Conservation (phyloP, 2,113 vertebrate genomes). For the Variabilichromis moorii region DNA sequence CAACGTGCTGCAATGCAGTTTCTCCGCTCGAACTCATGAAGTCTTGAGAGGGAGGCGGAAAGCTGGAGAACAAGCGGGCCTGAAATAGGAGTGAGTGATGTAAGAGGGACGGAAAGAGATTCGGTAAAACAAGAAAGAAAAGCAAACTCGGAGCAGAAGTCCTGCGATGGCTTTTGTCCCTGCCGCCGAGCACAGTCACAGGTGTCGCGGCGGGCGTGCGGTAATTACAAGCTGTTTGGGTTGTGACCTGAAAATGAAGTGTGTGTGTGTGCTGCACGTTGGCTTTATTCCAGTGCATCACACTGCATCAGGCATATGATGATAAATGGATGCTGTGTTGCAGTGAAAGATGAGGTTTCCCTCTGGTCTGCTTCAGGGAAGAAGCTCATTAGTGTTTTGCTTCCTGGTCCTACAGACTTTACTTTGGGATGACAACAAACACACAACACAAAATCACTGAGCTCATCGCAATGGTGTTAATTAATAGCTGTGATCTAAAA, state of each 20-base stretch:
- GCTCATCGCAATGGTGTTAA: neutral
- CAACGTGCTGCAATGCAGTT: neutral
- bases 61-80: neutral
- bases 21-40: neutral
- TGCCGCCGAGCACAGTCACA: neutral
- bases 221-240: neutral
- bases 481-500: neutral
- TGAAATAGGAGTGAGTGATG: neutral
- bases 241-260: neutral
- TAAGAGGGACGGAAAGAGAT: neutral
- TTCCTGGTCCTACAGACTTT: neutral
- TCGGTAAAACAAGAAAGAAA: neutral
- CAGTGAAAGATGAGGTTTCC: neutral
- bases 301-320: neutral
- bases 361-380: neutral
- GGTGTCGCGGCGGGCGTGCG: neutral
- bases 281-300: neutral
- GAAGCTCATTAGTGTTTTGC: neutral
- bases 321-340: neutral
- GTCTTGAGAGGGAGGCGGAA: neutral
- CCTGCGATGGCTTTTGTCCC: neutral
- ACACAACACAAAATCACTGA: neutral
- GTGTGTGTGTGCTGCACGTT: neutral
- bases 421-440: neutral
- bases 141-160: neutral